These are phyloP conservation scores for Ariolimax columbianus DNA, from an alignment of 2,888 invertebrate species.

Conservation along the genomic window DNA sequence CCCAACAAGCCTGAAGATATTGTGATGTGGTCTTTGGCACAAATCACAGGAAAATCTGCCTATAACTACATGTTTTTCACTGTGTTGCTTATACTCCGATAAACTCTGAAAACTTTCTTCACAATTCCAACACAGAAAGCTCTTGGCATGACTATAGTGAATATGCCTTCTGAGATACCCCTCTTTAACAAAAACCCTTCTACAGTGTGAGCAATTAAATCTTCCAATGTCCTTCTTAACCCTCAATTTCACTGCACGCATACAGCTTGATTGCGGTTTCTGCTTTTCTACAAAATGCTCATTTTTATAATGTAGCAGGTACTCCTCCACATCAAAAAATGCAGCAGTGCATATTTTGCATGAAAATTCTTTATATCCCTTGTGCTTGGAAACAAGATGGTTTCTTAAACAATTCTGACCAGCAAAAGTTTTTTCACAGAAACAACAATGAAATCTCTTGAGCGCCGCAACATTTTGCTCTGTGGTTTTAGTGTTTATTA, in stretches of 20 bases:
- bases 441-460: conserved; percentile 13
- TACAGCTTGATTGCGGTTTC: background rate
- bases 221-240: background rate
- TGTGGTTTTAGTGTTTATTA: too few relatives aligned
- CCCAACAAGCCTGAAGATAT: conserved; percentile 16
- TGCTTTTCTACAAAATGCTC: conserved; percentile 1
- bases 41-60: conserved; percentile 34
- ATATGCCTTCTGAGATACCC: conserved; percentile 9
- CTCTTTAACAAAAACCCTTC: conserved; percentile 8
- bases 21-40: conserved; percentile 34
- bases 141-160: conserved; percentile 14
- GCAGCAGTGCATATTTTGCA: conserved; percentile 5
- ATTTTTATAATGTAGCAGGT: conserved; percentile 19
- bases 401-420: conserved; percentile 11
- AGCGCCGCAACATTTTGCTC: background rate
- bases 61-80: conserved; percentile 32
- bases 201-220: conserved; percentile 23
- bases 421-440: conserved; percentile 20
- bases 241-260: background rate
- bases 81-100: conserved; percentile 28
- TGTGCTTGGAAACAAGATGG: background rate
- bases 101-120: conserved; percentile 23
- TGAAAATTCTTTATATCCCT: background rate
- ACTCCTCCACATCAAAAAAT: conserved; percentile 1
- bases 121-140: conserved; percentile 39